phyloP scores from a whole-genome alignment of 2,797 vertebrate genomes.

The Hyperoplus lanceolatus region DNA sequence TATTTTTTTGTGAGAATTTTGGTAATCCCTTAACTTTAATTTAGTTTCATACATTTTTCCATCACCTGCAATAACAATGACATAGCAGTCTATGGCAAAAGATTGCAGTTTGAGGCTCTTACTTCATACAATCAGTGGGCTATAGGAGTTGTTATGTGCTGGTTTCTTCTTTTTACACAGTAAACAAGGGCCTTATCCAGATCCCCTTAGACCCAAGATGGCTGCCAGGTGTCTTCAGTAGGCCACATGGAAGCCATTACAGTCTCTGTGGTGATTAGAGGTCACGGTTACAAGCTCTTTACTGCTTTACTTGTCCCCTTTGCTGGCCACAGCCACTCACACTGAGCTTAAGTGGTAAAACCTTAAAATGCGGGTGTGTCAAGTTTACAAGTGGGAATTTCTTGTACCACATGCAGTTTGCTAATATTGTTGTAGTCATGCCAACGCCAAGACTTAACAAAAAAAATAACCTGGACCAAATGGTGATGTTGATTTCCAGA shows the following conservation, averaged over 20 bases:
- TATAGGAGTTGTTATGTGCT: constrained; percentile 40
- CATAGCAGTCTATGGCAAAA: not conserved
- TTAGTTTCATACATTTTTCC: not conserved
- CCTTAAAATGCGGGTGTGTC: constrained; percentile 54
- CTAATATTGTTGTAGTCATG: constrained; percentile 6
- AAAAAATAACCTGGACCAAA: not conserved
- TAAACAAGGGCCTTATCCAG: constrained; percentile 62
- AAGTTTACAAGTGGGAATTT: constrained; percentile 66
- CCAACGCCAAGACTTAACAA: constrained; percentile 13
- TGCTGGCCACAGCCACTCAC: constrained; percentile 66
- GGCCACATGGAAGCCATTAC: constrained; percentile 86
- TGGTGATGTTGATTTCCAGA: constrained; percentile 12
- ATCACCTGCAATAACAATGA: not conserved
- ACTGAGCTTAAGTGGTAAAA: constrained; percentile 55
- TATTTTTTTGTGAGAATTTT: not conserved
- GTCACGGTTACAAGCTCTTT: constrained; percentile 82
- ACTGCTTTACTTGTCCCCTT: constrained; percentile 80
- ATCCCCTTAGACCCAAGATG: constrained; percentile 73
- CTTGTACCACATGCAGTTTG: constrained; percentile 34
- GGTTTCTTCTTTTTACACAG: constrained; percentile 65
- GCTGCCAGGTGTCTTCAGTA: constrained; percentile 78
- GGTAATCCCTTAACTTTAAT: not conserved
- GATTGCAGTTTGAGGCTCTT: constrained; percentile 4
- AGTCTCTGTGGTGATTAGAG: constrained; percentile 81
- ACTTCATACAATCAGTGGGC: constrained; percentile 28